A percentile compares a stretch with the other conserved stretches of the same genome.
Evolutionary conservation across 2,797 vertebrate species (phyloP).

Genomic region (Apogon talboti): DNA sequence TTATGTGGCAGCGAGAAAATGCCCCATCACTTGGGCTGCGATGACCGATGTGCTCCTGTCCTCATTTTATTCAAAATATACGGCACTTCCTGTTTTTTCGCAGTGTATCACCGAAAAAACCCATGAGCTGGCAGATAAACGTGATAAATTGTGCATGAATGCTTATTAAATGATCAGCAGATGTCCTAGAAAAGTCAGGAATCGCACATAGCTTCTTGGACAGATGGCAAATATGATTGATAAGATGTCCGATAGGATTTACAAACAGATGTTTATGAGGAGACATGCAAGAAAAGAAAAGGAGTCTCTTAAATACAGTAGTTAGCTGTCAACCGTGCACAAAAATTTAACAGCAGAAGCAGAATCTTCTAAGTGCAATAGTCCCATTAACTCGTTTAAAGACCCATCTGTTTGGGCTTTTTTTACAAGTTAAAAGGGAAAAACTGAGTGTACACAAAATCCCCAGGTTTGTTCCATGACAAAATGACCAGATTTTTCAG

Average conservation of each 20-base stretch:
- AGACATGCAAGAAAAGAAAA: slow-evolving; percentile 14
- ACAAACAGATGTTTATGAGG: background rate
- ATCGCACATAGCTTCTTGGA: slow-evolving; percentile 3
- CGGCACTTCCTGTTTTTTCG: slow-evolving; percentile 22
- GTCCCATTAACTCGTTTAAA: too few relatives aligned
- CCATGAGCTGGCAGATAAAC: slow-evolving; percentile 50
- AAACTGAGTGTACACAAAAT: too few relatives aligned
- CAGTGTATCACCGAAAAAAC: slow-evolving; percentile 9
- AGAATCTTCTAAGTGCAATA: too few relatives aligned
- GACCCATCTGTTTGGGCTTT: too few relatives aligned
- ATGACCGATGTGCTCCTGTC: slow-evolving; percentile 23
- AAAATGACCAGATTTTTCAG: too few relatives aligned
- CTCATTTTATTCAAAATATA: slow-evolving; percentile 39
- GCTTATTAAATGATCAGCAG: slow-evolving; percentile 63
- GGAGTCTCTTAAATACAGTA: background rate
- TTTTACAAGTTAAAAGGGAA: too few relatives aligned
- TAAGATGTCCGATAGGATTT: background rate
- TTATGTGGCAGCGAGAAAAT: slow-evolving; percentile 66
- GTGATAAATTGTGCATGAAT: slow-evolving; percentile 50
- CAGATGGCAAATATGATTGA: slow-evolving; percentile 27
- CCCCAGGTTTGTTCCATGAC: too few relatives aligned
- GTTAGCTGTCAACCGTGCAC: background rate
- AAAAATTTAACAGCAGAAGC: background rate
- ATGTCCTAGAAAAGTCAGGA: slow-evolving; percentile 37
- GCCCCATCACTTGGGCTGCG: slow-evolving; percentile 40